Percentiles rank a stretch among this genome's conserved stretches.
Conservation (phyloP, 2,888 invertebrate species). For the Lasioglossum pauxillum region DNA sequence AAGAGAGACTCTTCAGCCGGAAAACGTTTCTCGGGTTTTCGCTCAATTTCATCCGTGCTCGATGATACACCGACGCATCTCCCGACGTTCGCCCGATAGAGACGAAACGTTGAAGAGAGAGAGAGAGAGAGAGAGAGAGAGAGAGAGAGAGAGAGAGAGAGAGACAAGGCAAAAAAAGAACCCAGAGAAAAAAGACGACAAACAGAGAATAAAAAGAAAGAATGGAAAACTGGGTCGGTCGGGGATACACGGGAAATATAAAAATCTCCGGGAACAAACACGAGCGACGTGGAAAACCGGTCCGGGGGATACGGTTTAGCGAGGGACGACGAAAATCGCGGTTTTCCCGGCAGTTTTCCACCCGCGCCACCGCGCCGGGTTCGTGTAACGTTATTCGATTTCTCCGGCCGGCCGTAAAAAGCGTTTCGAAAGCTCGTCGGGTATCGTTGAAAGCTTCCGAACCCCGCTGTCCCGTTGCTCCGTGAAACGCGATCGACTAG, state of each 20-base stretch:
- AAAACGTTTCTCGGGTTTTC: conserved; percentile 32
- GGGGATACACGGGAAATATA: conserved; percentile 19
- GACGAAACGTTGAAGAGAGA: neutral
- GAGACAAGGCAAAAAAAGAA: neutral
- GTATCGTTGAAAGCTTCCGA: conserved; percentile 11
- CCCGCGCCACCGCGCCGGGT: neutral
- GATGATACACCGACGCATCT: conserved; percentile 20
- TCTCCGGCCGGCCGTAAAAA: conserved; percentile 17
- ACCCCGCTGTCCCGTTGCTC: conserved; percentile 2
- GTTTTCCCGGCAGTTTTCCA: conserved; percentile 1
- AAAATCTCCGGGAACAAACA: conserved; percentile 27
- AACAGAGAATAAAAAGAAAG: neutral
- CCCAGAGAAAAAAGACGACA: neutral
- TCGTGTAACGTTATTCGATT: conserved; percentile 23
- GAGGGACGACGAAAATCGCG: conserved; percentile 27
- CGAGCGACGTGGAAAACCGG: conserved; percentile 9
- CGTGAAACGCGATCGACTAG: conserved; percentile 4
- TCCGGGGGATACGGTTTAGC: conserved; percentile 19
- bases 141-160: no score
- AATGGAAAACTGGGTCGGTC: conserved; percentile 32
- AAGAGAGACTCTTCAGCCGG: neutral
- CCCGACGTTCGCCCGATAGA: neutral
- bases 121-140: no score
- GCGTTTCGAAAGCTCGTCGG: conserved; percentile 17
- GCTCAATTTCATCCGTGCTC: conserved; percentile 40